phyloP scores from a whole-genome alignment of 1,140 invertebrate genomes.

The Monochamus saltuarius region DNA sequence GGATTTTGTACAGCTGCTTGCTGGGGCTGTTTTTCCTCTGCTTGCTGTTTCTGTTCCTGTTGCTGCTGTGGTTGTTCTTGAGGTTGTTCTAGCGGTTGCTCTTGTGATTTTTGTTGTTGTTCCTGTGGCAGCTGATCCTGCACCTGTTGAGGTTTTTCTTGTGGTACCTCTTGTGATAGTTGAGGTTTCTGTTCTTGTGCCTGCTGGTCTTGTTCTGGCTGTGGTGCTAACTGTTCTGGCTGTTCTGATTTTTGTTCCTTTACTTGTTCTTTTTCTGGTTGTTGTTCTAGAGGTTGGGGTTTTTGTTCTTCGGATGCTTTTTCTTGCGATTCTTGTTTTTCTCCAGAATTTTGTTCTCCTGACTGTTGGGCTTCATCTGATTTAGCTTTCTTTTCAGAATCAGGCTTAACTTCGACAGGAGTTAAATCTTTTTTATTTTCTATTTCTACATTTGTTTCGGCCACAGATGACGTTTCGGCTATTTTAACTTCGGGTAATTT shows the following conservation, averaged over 20 bases:
- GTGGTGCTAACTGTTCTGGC: too few relatives aligned
- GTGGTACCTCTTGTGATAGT: conserved; percentile 18
- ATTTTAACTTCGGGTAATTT: conserved; percentile 39
- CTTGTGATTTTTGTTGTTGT: conserved; percentile 1
- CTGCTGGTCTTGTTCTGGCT: too few relatives aligned
- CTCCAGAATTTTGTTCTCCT: too few relatives aligned
- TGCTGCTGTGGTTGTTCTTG: neutral
- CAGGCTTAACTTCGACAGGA: conserved; percentile 17
- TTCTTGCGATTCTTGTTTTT: conserved; percentile 15
- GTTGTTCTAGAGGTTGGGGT: too few relatives aligned
- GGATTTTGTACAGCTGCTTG: conserved; percentile 23
- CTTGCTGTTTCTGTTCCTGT: conserved; percentile 13
- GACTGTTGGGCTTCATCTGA: conserved; percentile 29
- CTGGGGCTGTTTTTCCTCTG: neutral
- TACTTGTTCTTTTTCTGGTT: neutral
- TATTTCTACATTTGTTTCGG: conserved; percentile 5
- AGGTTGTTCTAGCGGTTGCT: conserved; percentile 1
- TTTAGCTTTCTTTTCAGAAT: conserved; percentile 41
- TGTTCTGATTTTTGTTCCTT: neutral
- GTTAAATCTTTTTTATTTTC: conserved; percentile 13
- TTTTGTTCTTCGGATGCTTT: conserved; percentile 10
- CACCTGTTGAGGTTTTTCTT: conserved; percentile 8
- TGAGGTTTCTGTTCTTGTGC: neutral
- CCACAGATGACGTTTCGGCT: neutral
- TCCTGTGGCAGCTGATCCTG: conserved; percentile 8